These are phyloP conservation scores for Clarias magur DNA, from an alignment of 2,113 vertebrate genomes.

Conservation along the genomic window DNA sequence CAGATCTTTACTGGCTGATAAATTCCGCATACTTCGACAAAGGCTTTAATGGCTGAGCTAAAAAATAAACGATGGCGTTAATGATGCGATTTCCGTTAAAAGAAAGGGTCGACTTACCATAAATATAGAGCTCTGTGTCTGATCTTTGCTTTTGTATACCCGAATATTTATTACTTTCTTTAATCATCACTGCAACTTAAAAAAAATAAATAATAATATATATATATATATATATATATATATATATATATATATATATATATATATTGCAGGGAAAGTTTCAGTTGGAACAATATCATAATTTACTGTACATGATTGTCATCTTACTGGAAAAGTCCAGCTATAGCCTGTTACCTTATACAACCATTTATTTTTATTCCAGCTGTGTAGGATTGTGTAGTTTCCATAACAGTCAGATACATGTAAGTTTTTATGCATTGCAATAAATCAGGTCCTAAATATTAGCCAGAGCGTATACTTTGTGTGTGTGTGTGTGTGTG, in stretches of 20 bases:
- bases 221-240: no score
- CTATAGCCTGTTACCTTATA: neutral
- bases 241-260: no score
- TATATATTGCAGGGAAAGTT: neutral
- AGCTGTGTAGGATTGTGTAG: neutral
- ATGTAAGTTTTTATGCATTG: neutral
- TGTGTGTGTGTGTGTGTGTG: neutral
- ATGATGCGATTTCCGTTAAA: neutral
- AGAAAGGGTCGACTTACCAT: neutral
- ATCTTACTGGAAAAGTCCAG: neutral
- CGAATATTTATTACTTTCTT: neutral
- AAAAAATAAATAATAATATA: no score
- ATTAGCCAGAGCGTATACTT: neutral
- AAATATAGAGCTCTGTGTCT: neutral
- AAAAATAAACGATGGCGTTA: slow-evolving; percentile 5
- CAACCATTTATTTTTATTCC: neutral
- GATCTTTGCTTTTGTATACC: neutral
- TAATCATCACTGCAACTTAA: neutral
- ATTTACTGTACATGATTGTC: neutral
- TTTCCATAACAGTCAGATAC: neutral
- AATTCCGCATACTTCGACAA: neutral
- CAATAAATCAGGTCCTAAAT: neutral
- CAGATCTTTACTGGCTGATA: slow-evolving; percentile 7
- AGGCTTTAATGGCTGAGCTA: neutral
- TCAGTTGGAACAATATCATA: neutral